These are phyloP conservation scores for Crypturellus undulatus DNA, from an alignment of 2,113 vertebrate species.

Conservation along the genomic window DNA sequence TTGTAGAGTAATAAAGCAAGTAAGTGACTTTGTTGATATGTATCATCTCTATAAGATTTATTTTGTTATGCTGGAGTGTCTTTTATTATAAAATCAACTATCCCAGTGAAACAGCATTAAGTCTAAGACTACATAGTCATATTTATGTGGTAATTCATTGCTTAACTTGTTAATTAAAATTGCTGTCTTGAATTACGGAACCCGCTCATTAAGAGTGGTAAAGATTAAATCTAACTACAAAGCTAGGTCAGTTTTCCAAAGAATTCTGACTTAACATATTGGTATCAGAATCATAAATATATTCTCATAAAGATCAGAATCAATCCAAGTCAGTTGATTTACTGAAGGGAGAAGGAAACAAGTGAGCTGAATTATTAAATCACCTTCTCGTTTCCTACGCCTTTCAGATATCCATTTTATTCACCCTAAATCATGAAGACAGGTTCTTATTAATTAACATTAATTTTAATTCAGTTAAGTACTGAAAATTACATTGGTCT, in stretches of 20 bases:
- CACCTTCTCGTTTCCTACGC: neutral
- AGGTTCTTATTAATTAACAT: constrained; percentile 46
- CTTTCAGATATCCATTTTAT: constrained; percentile 1
- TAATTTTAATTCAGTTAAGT: constrained; percentile 35
- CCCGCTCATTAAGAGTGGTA: neutral
- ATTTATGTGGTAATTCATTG: constrained; percentile 16
- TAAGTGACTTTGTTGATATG: neutral
- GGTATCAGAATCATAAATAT: constrained; percentile 9
- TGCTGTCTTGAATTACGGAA: constrained; percentile 16
- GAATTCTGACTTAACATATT: neutral
- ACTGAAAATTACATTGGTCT: constrained; percentile 46
- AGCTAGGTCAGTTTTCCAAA: constrained; percentile 17
- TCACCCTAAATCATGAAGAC: constrained; percentile 31
- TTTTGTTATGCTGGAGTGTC: constrained; percentile 14
- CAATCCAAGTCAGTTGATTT: neutral
- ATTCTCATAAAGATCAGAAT: neutral
- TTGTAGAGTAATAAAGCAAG: neutral
- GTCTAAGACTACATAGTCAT: neutral
- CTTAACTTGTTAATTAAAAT: constrained; percentile 29
- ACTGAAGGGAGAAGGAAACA: neutral
- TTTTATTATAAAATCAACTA: constrained; percentile 10
- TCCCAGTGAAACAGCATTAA: constrained; percentile 1
- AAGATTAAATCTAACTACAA: constrained; percentile 8
- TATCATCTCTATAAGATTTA: neutral
- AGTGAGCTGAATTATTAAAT: neutral